phyloP scores from a whole-genome alignment of 2,113 vertebrate genomes.

The Myiagra hebetior region DNA sequence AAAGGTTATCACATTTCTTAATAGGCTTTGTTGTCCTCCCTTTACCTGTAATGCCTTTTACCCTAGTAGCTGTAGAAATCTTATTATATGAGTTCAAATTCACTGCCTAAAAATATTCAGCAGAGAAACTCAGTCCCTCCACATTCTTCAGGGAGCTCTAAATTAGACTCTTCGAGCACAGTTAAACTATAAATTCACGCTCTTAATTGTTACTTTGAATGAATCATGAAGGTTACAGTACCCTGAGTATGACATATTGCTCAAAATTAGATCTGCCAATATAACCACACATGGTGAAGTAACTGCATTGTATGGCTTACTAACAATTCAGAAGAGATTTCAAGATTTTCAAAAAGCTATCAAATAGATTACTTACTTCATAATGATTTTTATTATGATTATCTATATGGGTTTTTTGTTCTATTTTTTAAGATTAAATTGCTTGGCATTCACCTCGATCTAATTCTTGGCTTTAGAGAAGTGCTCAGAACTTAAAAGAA shows the following conservation, averaged over 20 bases:
- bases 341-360: not conserved
- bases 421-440: not conserved
- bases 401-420: rapidly evolving
- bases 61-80: not conserved
- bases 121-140: not conserved
- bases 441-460: not conserved
- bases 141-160: not conserved
- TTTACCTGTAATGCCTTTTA: not conserved
- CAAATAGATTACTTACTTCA: not conserved
- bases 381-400: not conserved
- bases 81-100: not conserved
- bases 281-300: not conserved
- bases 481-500: not conserved
- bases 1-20: not conserved
- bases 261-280: not conserved
- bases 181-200: not conserved
- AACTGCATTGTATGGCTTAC: not conserved
- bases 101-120: not conserved
- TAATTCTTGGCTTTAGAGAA: not conserved
- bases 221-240: not conserved
- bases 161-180: not conserved
- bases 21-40: not conserved
- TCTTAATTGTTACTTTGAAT: not conserved
- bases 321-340: not conserved
- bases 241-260: not conserved